Evolutionary conservation across 2,888 invertebrate species (phyloP), one percentile per base, ranked within the genome.

Genomic region (Amaurobius ferox): DNA sequence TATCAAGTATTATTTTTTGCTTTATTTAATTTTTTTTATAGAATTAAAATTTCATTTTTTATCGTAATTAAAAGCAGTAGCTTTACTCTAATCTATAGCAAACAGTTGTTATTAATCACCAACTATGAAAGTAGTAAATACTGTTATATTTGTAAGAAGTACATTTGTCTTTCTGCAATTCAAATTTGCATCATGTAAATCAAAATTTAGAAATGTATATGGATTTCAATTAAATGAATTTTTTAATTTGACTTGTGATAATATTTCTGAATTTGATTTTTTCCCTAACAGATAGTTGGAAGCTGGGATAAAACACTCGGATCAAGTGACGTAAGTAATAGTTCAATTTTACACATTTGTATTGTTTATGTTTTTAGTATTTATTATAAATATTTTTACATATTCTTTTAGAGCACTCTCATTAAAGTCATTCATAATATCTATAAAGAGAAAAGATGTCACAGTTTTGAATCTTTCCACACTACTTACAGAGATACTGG

Each of bases 401-500:
- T 19, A 2, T 13, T 70, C n/a, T 71, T 30, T 29, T 71, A 83
- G 83, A 68, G 78, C 26, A 85, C 85, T 19, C 16, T 66, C 5
- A 72, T 73, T 61, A 55, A 13, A 23, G 44, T 85, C 9, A 73
- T 78, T 16, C 72, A 78, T 11, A 85, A 85, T 35, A 90, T 93
- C 32, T 96, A 97, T 13, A 93, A 94, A 89, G 89, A 90, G 90
- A 94, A 96, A 89, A 98, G 98, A 55, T 94, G 94, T 86, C 86
- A 98, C 91, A 97, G 97, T 90, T 98, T 96, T 93, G 98, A 98
- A 92, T 96, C 98, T 61, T 99, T 99, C 93, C 98, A 98, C 92
- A 99, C 99, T 0, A 98, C 98, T 92, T 99, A 99, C 93, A 98
- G 98, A 91, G 99, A 99, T 91, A 99, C 99, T 32, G 99, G 99